Percentiles rank a stretch among this genome's conserved stretches.
Evolutionary conservation across 2,113 vertebrate species (phyloP).

Genomic region (Peromyscus maniculatus): DNA sequence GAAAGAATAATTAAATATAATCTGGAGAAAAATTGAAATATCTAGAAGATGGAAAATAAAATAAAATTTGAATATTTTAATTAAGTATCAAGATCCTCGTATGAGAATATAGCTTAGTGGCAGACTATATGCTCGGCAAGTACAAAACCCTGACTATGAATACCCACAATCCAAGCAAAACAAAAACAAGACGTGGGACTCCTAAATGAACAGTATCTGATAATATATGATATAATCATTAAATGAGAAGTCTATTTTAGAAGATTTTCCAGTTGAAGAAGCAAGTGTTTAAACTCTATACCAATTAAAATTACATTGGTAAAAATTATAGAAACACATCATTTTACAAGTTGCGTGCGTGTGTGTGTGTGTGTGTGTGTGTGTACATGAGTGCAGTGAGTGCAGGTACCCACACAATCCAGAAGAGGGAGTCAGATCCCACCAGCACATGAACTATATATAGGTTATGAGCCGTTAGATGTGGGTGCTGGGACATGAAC

Average conservation of each 20-base stretch:
- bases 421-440: neutral
- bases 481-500: neutral
- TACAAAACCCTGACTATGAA: neutral
- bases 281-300: neutral
- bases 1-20: neutral
- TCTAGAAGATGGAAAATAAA: constrained; percentile 5
- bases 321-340: neutral
- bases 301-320: neutral
- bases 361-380: neutral
- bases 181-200: neutral
- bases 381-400: neutral
- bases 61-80: neutral
- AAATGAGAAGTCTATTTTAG: neutral
- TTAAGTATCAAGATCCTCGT: neutral
- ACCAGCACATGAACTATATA: neutral
- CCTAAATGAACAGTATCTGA: neutral
- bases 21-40: neutral
- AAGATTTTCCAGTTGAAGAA: neutral
- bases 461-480: neutral
- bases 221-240: neutral
- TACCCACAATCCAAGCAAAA: neutral
- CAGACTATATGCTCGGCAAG: neutral
- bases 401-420: neutral
- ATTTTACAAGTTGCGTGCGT: neutral
- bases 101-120: neutral